Evolutionary conservation across 92 coral and sea anemone species (phyloP).

Genomic region (Pocillopora grandis): DNA sequence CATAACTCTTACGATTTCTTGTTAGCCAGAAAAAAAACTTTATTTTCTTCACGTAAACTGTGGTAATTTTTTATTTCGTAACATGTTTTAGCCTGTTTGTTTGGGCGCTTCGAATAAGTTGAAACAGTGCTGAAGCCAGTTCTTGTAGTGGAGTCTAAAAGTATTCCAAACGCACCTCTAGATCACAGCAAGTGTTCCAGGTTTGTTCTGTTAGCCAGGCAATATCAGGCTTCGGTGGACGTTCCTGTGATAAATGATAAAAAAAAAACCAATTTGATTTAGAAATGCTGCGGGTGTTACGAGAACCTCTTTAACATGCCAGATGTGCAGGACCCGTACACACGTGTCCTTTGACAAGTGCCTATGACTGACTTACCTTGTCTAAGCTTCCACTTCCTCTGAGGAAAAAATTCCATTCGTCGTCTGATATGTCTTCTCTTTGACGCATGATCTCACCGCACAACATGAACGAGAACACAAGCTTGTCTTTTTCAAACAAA

Average conservation of each 20-base stretch:
- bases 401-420: slow-evolving; percentile 94
- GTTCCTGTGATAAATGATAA: slow-evolving; percentile 65
- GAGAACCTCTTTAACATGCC: neutral
- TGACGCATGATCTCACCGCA: slow-evolving; percentile 98
- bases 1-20: too few relatives aligned
- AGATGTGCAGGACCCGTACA: neutral
- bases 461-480: slow-evolving; percentile 96
- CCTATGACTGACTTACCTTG: slow-evolving; percentile 55
- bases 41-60: too few relatives aligned
- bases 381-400: slow-evolving; percentile 94
- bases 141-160: too few relatives aligned
- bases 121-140: too few relatives aligned
- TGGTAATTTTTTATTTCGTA: too few relatives aligned
- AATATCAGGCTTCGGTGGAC: slow-evolving; percentile 90
- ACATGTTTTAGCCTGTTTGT: too few relatives aligned
- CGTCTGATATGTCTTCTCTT: slow-evolving; percentile 76
- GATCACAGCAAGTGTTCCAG: slow-evolving; percentile 96
- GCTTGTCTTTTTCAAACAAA: slow-evolving; percentile 93
- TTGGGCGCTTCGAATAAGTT: too few relatives aligned
- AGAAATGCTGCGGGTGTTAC: neutral
- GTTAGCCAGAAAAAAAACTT: too few relatives aligned
- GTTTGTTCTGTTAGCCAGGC: slow-evolving; percentile 83
- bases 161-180: slow-evolving; percentile 65
- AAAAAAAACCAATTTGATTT: neutral
- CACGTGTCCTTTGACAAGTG: neutral